Percentiles rank a stretch among this genome's conserved stretches.
Conservation (phyloP, 2,797 vertebrate species). For the Tragopan temminckii region DNA sequence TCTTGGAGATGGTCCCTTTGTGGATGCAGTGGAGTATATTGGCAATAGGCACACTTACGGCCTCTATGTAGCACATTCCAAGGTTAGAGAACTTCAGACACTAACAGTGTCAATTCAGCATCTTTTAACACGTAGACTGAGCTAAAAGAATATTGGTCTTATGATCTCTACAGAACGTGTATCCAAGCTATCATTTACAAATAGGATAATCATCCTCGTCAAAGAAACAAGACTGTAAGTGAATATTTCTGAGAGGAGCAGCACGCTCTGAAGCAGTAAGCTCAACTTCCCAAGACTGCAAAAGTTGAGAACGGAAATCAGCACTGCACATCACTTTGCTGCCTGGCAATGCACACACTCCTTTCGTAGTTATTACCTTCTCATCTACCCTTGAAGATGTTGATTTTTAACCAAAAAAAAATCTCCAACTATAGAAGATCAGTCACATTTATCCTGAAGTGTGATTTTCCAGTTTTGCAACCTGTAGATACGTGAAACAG, state of each 20-base stretch:
- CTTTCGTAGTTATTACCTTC: neutral
- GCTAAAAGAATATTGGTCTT: neutral
- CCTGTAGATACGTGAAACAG: neutral
- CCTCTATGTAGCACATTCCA: constrained; percentile 5
- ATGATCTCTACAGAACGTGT: neutral
- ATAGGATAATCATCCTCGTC: neutral
- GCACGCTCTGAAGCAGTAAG: constrained; percentile 8
- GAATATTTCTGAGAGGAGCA: neutral
- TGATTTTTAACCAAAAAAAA: neutral
- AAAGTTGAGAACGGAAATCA: constrained; percentile 30
- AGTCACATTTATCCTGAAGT: neutral
- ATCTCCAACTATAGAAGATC: neutral
- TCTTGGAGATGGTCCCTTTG: constrained; percentile 59
- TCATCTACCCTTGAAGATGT: neutral
- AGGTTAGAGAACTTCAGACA: constrained; percentile 10
- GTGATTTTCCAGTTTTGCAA: constrained; percentile 46
- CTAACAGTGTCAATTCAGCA: neutral
- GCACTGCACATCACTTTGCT: neutral
- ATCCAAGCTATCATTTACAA: neutral
- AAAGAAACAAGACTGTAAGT: neutral
- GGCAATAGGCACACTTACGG: neutral
- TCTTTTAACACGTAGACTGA: neutral
- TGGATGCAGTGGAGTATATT: neutral
- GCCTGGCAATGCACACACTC: neutral
- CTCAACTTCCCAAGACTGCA: constrained; percentile 35